A percentile compares a stretch with the other conserved stretches of the same genome.
phyloP scores from a whole-genome alignment of 2,797 vertebrate genomes.

The Hozukius guyotensis region DNA sequence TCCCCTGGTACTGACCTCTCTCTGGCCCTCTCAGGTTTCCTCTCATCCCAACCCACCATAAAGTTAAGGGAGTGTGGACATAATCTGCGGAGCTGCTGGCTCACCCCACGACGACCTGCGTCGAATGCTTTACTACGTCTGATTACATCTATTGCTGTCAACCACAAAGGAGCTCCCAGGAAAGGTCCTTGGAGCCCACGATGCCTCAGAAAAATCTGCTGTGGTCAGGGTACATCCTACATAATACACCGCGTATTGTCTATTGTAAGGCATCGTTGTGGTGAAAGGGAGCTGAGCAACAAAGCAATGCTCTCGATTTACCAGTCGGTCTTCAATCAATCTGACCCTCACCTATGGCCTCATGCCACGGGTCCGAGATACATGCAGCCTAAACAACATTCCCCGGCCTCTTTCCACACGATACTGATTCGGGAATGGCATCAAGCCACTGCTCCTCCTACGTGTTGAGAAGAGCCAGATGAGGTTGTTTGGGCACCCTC shows the following conservation, averaged over 20 bases:
- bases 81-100: slow-evolving; percentile 69
- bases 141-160: slow-evolving; percentile 78
- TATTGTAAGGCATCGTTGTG: neutral
- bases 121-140: slow-evolving; percentile 63
- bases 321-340: neutral
- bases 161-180: slow-evolving; percentile 56
- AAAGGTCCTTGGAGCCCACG: slow-evolving; percentile 33
- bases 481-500: neutral
- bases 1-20: slow-evolving; percentile 43
- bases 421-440: neutral
- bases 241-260: neutral
- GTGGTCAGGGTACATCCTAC: slow-evolving; percentile 9
- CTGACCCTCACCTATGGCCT: neutral
- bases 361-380: neutral
- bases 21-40: slow-evolving; percentile 41
- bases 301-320: neutral
- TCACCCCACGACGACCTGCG: slow-evolving; percentile 72
- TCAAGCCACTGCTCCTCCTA: neutral
- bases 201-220: slow-evolving; percentile 29
- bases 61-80: slow-evolving; percentile 66
- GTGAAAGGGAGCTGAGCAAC: neutral
- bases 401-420: neutral
- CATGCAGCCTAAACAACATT: neutral
- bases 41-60: slow-evolving; percentile 58
- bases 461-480: slow-evolving; percentile 1